Evolutionary conservation across 2,888 invertebrate genomes (phyloP).

Genomic region (Parasteatoda lunata): DNA sequence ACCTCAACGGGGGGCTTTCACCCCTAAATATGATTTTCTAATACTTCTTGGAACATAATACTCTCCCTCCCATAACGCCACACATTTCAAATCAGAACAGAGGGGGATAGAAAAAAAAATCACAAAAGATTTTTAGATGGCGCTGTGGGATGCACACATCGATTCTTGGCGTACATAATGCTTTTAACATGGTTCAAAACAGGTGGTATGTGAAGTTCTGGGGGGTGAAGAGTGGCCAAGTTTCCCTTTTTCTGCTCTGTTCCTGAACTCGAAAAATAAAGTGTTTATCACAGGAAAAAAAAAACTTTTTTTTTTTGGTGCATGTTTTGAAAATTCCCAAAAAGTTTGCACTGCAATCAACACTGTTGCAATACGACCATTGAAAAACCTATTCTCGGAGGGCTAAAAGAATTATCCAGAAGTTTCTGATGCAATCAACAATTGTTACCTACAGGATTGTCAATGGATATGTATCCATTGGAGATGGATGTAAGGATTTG

Average conservation of each 20-base stretch:
- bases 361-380: no score
- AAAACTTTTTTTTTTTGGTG: no score
- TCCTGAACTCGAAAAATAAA: neutral
- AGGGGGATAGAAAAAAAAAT: neutral
- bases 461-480: no score
- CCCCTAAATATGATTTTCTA: neutral
- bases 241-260: neutral
- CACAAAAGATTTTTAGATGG: conserved; percentile 33
- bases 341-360: no score
- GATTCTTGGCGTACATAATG: conserved; percentile 44
- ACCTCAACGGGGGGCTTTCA: neutral
- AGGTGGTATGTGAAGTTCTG: conserved; percentile 47
- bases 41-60: neutral
- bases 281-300: neutral
- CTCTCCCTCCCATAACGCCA: conserved; percentile 3
- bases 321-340: no score
- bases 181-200: conserved; percentile 40
- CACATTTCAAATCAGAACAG: conserved; percentile 17
- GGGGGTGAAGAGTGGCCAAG: neutral
- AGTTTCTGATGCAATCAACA: no score
- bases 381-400: no score
- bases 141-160: conserved; percentile 31
- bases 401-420: no score
- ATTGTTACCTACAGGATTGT: no score
- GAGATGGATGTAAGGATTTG: no score